Conservation (phyloP, 2,113 vertebrate species). For the Osmerus eperlanus region DNA sequence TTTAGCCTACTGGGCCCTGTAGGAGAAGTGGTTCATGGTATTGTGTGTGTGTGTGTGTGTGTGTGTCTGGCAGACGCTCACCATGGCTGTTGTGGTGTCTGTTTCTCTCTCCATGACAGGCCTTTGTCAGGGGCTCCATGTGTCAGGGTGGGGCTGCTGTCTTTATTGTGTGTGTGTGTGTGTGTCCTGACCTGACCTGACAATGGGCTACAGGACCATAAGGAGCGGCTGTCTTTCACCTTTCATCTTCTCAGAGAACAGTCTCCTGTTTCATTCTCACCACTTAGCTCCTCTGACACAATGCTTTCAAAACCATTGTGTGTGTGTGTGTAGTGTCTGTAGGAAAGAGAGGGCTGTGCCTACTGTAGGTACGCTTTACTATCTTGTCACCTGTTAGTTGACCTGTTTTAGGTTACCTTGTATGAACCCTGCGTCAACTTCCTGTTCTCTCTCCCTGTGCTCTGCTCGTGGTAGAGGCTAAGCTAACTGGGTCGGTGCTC, state of each 20-base stretch:
- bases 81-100: no score
- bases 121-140: slow-evolving; percentile 36
- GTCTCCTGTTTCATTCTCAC: slow-evolving; percentile 65
- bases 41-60: no score
- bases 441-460: no score
- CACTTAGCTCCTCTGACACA: slow-evolving; percentile 49
- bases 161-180: slow-evolving; percentile 48
- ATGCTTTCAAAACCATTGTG: slow-evolving; percentile 45
- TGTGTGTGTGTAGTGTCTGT: slow-evolving; percentile 5
- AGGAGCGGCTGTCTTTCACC: slow-evolving; percentile 55
- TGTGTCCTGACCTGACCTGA: slow-evolving; percentile 37
- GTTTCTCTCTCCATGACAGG: slow-evolving; percentile 47
- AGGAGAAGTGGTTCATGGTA: no score
- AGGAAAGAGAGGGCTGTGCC: neutral
- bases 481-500: no score
- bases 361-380: slow-evolving; percentile 11
- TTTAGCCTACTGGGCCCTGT: no score
- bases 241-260: slow-evolving; percentile 61
- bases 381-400: slow-evolving; percentile 22
- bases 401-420: neutral
- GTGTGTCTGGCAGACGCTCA: no score
- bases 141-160: slow-evolving; percentile 56
- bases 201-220: slow-evolving; percentile 58
- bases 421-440: neutral
- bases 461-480: no score